A percentile compares a stretch with the other conserved stretches of the same genome.
Evolutionary conservation across 2,797 vertebrate genomes (phyloP).

Genomic region (Carduelis carduelis): DNA sequence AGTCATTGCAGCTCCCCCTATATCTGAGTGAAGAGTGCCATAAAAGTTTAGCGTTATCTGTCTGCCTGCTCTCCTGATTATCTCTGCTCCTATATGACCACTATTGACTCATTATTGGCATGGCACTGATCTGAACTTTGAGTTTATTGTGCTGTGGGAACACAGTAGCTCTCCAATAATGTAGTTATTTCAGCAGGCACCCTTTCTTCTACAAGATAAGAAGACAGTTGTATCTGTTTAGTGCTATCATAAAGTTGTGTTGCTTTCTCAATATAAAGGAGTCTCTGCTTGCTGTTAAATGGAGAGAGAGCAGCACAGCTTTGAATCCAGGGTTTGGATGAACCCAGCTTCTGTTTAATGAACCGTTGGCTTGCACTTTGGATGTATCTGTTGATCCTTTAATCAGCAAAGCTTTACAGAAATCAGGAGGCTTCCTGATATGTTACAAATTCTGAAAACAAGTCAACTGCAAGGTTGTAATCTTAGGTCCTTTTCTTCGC

Average conservation of each 20-base stretch:
- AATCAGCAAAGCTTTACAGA: not conserved
- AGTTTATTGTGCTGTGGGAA: slow-evolving; percentile 28
- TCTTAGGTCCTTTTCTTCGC: not conserved
- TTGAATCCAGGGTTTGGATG: not conserved
- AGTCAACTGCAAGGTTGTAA: not conserved
- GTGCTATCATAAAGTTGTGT: slow-evolving; percentile 20
- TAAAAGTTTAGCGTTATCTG: not conserved
- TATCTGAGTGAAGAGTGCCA: not conserved
- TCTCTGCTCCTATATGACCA: not conserved
- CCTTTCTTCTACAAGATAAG: slow-evolving; percentile 13
- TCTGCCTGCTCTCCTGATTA: not conserved
- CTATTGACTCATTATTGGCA: not conserved
- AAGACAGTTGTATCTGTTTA: slow-evolving; percentile 25
- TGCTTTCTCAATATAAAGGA: not conserved
- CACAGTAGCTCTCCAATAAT: slow-evolving; percentile 24
- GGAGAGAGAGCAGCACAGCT: not conserved
- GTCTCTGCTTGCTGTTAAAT: not conserved
- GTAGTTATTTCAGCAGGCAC: not conserved
- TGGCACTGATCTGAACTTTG: slow-evolving; percentile 34
- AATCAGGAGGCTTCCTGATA: not conserved
- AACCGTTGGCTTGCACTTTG: not conserved
- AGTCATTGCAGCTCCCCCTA: not conserved
- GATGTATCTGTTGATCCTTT: not conserved
- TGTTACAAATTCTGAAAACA: not conserved
- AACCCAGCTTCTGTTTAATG: not conserved